Percentiles rank a stretch among this genome's conserved stretches.
phyloP scores from a whole-genome alignment of 2,888 invertebrate genomes.

The Alitta virens region DNA sequence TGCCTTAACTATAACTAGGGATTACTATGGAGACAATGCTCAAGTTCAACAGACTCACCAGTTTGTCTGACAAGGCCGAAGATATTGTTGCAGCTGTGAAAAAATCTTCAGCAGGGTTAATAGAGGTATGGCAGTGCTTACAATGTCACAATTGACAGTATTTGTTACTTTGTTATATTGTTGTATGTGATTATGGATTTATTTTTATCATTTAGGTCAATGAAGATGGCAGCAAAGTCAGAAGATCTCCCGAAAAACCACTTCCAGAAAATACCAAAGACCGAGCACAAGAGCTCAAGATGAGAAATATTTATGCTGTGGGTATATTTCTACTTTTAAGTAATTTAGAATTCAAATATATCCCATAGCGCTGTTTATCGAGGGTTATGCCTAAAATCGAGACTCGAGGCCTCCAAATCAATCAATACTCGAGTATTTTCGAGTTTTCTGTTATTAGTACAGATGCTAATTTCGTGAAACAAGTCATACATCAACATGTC shows the following conservation, averaged over 20 bases:
- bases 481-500: no score
- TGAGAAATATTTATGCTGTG: slow-evolving; percentile 76
- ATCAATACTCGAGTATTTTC: no score
- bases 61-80: slow-evolving; percentile 68
- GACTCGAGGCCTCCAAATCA: no score
- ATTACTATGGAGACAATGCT: slow-evolving; percentile 78
- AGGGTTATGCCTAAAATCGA: no score
- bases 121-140: slow-evolving; percentile 63
- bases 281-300: slow-evolving; percentile 73
- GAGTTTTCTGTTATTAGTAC: no score
- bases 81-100: slow-evolving; percentile 73
- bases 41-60: slow-evolving; percentile 79
- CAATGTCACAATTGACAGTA: no score
- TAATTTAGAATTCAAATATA: no score
- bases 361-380: no score
- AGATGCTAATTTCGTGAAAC: no score
- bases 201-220: slow-evolving; percentile 60
- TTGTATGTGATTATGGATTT: not conserved
- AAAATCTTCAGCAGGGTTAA: slow-evolving; percentile 71
- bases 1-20: slow-evolving; percentile 61
- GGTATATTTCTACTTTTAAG: no score
- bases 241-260: slow-evolving; percentile 72
- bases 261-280: slow-evolving; percentile 83
- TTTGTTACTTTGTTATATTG: no score
- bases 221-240: slow-evolving; percentile 70